Base-by-base conservation (phyloP, 2,888 invertebrate species). In the Troilus luridus region DNA sequence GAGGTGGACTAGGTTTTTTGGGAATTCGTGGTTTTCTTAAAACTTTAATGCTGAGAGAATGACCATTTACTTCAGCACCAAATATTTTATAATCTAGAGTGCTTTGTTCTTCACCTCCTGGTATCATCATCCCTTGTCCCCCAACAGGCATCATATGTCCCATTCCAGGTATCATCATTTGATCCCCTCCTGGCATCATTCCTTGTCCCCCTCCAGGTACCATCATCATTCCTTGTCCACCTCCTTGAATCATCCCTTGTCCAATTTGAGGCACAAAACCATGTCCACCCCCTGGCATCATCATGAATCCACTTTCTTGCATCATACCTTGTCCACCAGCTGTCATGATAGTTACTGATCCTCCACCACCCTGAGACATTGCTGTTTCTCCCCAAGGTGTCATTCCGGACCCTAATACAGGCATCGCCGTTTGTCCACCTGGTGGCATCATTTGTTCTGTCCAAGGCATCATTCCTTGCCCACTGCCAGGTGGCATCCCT, bases 41-140 rank as follows among this genome's bases (percentile, higher is more conserved):
- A 60, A 93, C 92, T 90, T 92, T 92, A 62, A 93, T 93, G 67
- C 92, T 92, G 14, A 93, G 88, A 17, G 92, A 92, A 89, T 93
- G 92, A 0, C 93, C 93, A 81, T 92, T 92, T 12, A 93, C 91
- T 85, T 92, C 92, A 67, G 92, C 93, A 27, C 91, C 92, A 62
- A 93, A 91, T 88, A 92, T 92, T 90, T 93, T 92, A 88, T 92
- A 93, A 89, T 93, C 91, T 19, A 91, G 88, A 0, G 62, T 14
- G 17, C 19, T 85, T 85, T 85, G 54, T n/a, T 56, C 72, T n/a
- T 56, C 72, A n/a, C 21, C 90, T 54, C 77, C 81, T 77, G 77
- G 58, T 2, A 56, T 62, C 24, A 88, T 54, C 59, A 60, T 88
- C 59, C 1, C 62, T 54, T 27, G 67, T 24, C 59, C 88, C 7